Evolutionary conservation across 64 coral and sea anemone species (phyloP).

Genomic region (Dendronephthya gigantea): DNA sequence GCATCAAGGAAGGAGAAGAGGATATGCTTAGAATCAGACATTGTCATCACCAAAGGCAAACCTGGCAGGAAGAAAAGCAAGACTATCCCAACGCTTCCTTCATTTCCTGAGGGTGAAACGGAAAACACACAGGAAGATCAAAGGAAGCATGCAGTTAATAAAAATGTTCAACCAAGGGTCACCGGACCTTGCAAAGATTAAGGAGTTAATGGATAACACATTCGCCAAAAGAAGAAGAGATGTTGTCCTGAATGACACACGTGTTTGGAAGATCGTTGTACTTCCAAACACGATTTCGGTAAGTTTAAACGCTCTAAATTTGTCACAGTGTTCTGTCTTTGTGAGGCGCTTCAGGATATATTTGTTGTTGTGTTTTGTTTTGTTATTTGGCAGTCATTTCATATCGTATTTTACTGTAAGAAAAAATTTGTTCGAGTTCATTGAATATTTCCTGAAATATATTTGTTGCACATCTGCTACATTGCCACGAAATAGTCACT

Average conservation of each 20-base stretch:
- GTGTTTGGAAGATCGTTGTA: too few relatives aligned
- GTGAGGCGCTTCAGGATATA: not conserved
- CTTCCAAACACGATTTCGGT: too few relatives aligned
- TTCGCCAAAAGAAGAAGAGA: slow-evolving; percentile 11
- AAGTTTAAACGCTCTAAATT: too few relatives aligned
- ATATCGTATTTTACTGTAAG: not conserved
- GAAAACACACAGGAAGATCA: not conserved
- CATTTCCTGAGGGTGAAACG: slow-evolving; percentile 4
- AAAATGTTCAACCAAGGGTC: not conserved
- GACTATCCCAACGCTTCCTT: not conserved
- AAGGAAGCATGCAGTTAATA: not conserved
- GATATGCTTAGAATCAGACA: not conserved
- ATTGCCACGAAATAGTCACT: not conserved
- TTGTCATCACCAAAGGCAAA: slow-evolving; percentile 21
- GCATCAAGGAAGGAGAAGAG: not conserved
- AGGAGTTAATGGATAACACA: slow-evolving; percentile 26
- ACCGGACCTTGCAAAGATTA: not conserved
- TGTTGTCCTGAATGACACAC: not conserved
- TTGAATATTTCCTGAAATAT: not conserved
- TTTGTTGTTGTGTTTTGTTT: not conserved
- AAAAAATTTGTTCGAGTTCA: not conserved
- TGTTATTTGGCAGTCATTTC: not conserved
- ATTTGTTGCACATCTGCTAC: slow-evolving; percentile 4
- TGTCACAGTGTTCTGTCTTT: not conserved
- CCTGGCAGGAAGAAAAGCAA: slow-evolving; percentile 24